These are phyloP conservation scores for Dicrostonyx torquatus DNA, from an alignment of 2,797 vertebrate genomes.

Conservation along the genomic window DNA sequence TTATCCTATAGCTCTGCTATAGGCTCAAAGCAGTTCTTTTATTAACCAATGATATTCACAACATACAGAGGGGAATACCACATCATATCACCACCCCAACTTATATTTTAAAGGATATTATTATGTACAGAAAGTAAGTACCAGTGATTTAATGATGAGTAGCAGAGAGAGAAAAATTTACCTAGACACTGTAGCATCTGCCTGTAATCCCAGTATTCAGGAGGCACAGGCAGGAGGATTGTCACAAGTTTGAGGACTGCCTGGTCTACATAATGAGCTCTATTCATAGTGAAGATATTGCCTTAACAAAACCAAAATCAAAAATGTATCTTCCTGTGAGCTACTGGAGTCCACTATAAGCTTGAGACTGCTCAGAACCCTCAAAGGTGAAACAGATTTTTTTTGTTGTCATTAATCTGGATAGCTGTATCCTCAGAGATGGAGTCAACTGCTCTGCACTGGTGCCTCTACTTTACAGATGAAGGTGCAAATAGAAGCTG, in stretches of 20 bases:
- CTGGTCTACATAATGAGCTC: background rate
- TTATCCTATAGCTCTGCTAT: no score
- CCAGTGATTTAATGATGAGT: background rate
- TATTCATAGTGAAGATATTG: background rate
- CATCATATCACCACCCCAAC: background rate
- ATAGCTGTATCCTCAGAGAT: conserved; percentile 16
- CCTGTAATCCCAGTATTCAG: background rate
- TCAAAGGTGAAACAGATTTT: conserved; percentile 43
- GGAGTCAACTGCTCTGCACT: background rate
- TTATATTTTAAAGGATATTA: conserved; percentile 36
- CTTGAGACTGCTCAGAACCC: conserved; percentile 17
- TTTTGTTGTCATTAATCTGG: conserved; percentile 35
- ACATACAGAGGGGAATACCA: no score
- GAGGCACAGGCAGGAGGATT: background rate
- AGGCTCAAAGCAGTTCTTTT: no score
- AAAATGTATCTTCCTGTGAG: conserved; percentile 26
- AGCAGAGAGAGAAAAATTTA: background rate
- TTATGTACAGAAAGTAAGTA: conserved; percentile 25
- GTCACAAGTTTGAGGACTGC: background rate
- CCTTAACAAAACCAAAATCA: background rate
- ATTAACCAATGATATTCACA: no score
- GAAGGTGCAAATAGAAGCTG: background rate
- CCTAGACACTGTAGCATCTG: background rate
- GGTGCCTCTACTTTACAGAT: background rate
- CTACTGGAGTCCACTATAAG: background rate